Conservation (phyloP, 2,113 vertebrate species). For the Trinectes maculatus region DNA sequence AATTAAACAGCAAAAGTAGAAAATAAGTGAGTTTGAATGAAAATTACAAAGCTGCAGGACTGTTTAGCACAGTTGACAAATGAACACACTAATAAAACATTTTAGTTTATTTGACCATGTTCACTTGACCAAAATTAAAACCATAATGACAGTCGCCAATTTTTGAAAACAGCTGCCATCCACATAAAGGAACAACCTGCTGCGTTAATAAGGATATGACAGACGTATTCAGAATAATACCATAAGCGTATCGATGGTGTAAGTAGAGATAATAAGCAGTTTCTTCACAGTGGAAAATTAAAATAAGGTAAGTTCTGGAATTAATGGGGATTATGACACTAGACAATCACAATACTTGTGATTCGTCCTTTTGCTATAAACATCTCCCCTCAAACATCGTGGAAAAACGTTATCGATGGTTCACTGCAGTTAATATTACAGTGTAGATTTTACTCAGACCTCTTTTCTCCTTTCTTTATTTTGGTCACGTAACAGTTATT, state of each 20-base stretch:
- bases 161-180: background rate
- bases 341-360: background rate
- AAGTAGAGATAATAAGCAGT: too few relatives aligned
- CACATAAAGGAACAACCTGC: background rate
- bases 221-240: too few relatives aligned
- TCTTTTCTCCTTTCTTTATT: slow-evolving; percentile 1
- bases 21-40: background rate
- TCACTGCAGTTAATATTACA: too few relatives aligned
- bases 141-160: background rate
- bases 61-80: background rate
- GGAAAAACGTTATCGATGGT: background rate
- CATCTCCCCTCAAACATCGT: background rate
- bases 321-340: background rate
- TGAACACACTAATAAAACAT: background rate
- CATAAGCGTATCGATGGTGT: too few relatives aligned
- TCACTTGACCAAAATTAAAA: too few relatives aligned
- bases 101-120: too few relatives aligned
- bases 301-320: slow-evolving; percentile 57
- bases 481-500: slow-evolving; percentile 18
- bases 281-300: slow-evolving; percentile 4
- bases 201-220: background rate
- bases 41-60: background rate
- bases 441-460: too few relatives aligned
- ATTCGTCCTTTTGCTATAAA: background rate
- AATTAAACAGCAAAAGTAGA: background rate